Evolutionary conservation across 2,888 invertebrate genomes (phyloP).

Genomic region (Tenthredo amoena): DNA sequence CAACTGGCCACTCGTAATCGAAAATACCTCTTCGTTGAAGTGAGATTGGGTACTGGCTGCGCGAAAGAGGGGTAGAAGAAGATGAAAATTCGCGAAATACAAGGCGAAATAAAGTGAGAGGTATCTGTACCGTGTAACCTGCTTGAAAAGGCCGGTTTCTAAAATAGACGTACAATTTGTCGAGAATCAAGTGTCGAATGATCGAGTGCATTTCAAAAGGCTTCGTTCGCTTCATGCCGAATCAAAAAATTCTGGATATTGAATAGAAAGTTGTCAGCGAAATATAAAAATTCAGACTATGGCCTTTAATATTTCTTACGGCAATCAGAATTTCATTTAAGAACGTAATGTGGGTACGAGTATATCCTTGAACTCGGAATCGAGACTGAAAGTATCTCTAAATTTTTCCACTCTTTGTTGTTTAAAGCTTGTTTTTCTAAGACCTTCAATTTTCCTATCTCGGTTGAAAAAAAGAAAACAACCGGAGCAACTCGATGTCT

Average conservation of each 20-base stretch:
- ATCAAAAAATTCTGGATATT: background rate
- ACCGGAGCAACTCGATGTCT: background rate
- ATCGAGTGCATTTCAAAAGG: background rate
- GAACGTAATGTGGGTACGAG: background rate
- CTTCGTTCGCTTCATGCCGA: background rate
- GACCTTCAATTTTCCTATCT: background rate
- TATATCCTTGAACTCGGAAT: background rate
- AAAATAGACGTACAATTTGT: background rate
- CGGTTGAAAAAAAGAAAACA: background rate
- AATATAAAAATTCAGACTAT: background rate
- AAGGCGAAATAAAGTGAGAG: background rate
- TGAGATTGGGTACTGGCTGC: background rate
- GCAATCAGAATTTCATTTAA: background rate
- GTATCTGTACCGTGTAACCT: background rate
- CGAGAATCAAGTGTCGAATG: background rate
- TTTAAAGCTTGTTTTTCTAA: background rate
- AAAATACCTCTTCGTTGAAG: constrained; percentile 15
- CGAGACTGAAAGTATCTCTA: background rate
- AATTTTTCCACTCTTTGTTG: background rate
- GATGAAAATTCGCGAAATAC: constrained; percentile 1
- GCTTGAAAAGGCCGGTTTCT: background rate
- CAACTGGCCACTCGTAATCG: constrained; percentile 6
- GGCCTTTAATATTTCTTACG: background rate
- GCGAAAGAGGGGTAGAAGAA: background rate
- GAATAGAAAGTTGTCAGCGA: background rate